Percentiles rank a stretch among this genome's conserved stretches.
phyloP scores from a whole-genome alignment of 53 echinoderm and acorn worm genomes.

The Luidia sarsii region DNA sequence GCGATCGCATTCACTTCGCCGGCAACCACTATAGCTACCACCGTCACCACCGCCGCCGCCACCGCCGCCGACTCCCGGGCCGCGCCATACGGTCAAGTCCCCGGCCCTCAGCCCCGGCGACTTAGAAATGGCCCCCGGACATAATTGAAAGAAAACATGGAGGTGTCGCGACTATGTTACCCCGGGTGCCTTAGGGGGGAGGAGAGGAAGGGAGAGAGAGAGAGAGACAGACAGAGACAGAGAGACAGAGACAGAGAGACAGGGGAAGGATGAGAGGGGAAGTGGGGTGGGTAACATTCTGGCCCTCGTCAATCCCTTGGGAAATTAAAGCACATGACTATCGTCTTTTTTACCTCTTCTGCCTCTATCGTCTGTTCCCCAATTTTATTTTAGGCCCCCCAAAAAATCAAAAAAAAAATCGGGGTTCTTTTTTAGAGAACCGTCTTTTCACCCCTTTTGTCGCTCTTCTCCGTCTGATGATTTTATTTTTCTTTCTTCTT shows the following conservation, averaged over 20 bases:
- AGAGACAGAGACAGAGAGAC: no score
- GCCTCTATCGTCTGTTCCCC: no score
- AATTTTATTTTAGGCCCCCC: no score
- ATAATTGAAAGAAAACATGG: slow-evolving; percentile 62
- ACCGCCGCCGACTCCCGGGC: slow-evolving; percentile 11
- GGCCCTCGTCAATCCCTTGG: slow-evolving; percentile 30
- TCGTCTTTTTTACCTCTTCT: slow-evolving; percentile 2
- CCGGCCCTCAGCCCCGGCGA: slow-evolving; percentile 43
- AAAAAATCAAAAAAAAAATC: no score
- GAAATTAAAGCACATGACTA: slow-evolving; percentile 50
- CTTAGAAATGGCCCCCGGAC: slow-evolving; percentile 38
- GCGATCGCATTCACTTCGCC: no score
- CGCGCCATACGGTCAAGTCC: slow-evolving; percentile 50
- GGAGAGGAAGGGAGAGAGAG: no score
- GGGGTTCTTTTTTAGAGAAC: no score
- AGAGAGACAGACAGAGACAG: no score
- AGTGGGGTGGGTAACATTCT: slow-evolving; percentile 61
- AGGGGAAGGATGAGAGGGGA: no score
- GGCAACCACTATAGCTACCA: no score
- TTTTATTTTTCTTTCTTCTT: neutral
- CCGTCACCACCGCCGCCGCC: no score
- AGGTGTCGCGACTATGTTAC: slow-evolving; percentile 47
- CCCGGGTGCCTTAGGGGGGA: slow-evolving; percentile 36
- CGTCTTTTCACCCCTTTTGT: no score
- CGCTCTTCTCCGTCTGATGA: neutral